Conservation (phyloP, 2,113 vertebrate genomes). For the Cariama cristata region DNA sequence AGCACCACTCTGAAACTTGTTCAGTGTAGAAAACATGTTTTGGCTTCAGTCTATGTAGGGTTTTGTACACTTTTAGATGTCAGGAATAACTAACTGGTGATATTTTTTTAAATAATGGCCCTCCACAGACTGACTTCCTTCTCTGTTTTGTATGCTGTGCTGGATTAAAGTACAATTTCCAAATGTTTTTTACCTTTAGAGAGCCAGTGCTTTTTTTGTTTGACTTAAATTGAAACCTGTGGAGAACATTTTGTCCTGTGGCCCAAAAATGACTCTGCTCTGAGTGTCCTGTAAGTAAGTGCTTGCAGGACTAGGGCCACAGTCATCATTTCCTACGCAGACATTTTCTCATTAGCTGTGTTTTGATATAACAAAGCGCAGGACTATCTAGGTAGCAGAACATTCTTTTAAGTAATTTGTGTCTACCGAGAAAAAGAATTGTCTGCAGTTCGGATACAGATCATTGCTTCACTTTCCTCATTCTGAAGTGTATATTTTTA, state of each 20-base stretch:
- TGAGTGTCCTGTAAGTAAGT: not conserved
- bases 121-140: not conserved
- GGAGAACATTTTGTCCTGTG: constrained; percentile 1
- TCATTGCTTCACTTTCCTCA: constrained; percentile 23
- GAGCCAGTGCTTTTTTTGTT: not conserved
- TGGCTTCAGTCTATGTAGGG: not conserved
- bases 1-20: not conserved
- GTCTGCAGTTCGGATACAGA: constrained; percentile 32
- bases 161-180: not conserved
- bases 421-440: constrained; percentile 2
- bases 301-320: not conserved
- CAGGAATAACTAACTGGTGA: not conserved
- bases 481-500: constrained; percentile 36
- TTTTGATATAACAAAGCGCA: constrained; percentile 12
- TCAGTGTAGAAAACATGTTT: not conserved
- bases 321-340: not conserved
- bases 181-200: constrained; percentile 30
- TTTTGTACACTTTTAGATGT: not conserved
- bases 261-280: not conserved
- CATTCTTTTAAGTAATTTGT: constrained; percentile 24
- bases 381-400: not conserved
- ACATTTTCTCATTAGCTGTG: not conserved
- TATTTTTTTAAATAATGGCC: not conserved
- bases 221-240: not conserved
- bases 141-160: not conserved